Evolutionary conservation across 2,888 invertebrate species (phyloP).

Genomic region (Plagiodera versicolora): DNA sequence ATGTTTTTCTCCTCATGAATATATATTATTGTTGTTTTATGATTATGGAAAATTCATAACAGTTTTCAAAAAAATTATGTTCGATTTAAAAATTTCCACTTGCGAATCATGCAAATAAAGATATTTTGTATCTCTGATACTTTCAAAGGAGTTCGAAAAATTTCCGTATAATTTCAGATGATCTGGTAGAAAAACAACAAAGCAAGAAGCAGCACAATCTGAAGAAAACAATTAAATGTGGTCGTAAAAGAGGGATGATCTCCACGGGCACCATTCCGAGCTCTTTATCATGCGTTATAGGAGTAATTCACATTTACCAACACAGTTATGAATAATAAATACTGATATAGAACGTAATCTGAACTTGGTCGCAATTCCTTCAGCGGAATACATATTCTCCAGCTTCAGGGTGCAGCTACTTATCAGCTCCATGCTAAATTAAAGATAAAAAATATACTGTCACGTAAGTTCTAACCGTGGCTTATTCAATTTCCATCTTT

Average conservation of each 20-base stretch:
- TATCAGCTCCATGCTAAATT: conserved; percentile 55
- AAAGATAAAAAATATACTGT: conserved; percentile 56
- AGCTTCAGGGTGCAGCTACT: conserved; percentile 46
- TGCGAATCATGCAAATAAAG: too few relatives aligned
- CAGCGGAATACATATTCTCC: conserved; percentile 52
- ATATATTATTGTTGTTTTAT: too few relatives aligned
- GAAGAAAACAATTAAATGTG: conserved; percentile 38
- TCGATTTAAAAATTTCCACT: too few relatives aligned
- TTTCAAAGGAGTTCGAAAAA: too few relatives aligned
- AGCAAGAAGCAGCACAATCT: conserved; percentile 10
- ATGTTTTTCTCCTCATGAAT: too few relatives aligned
- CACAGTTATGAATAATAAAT: conserved; percentile 55
- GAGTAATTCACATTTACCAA: conserved; percentile 52
- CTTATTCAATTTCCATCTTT: conserved; percentile 55
- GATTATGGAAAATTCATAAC: too few relatives aligned
- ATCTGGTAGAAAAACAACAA: conserved; percentile 4
- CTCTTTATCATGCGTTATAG: conserved; percentile 53
- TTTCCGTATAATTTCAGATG: too few relatives aligned
- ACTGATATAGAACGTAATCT: conserved; percentile 54
- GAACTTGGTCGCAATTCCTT: conserved; percentile 42
- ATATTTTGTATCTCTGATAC: too few relatives aligned
- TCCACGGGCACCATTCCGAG: conserved; percentile 49
- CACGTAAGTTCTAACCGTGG: conserved; percentile 53
- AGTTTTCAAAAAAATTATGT: too few relatives aligned
- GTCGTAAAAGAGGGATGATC: conserved; percentile 46